Base-by-base conservation (phyloP, 2,113 vertebrate genomes). In the Petromus typicus region DNA sequence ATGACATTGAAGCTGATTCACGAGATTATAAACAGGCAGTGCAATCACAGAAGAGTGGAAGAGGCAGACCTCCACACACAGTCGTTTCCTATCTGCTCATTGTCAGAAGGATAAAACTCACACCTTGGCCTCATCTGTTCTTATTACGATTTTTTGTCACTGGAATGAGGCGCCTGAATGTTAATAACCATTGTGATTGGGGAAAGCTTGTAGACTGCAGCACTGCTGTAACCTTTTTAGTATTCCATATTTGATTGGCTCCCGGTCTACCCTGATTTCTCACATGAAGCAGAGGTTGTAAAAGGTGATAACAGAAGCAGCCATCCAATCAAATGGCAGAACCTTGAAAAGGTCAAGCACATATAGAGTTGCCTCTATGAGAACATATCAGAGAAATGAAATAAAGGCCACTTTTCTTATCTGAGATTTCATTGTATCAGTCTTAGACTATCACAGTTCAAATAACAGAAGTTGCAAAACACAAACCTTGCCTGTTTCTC, bases 191-290 rank as follows among this genome's bases (percentile, higher is more conserved):
- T 22, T 4, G 82, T 7, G 32, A 78, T 85, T 63, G 34, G 18
- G 86, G 67, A 73, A 86, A 88, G 71, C 95, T 78, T 88, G 92
- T 85, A 73, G 93, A 93, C 78, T 63, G 83, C 61, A 22, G 59
- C 22, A 3, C 61, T 51, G 83, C 90, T n/a, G 76, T 98, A 97
- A 98, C 98, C 97, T 98, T 98, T 98, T 98, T 97, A 97, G 75
- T 97, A 98, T 98, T 97, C 96, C 30, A 1, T 78, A 75, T 97
- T 97, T 97, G 97, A 98, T 98, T 97, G 97, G 97, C 97, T 97
- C 59, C 37, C 86, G 45, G 81, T 92, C 87, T 45, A 66, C 93
- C 78, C 83, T 93, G 96, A 86, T 97, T 96, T 93, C 88, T 96
- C 91, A 93, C 94, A 86, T 82, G 93, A 95, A 96, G 87, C 40